Percentiles rank a stretch among this genome's conserved stretches.
Conservation (phyloP, 2,797 vertebrate genomes). For the Apodemus agrarius region DNA sequence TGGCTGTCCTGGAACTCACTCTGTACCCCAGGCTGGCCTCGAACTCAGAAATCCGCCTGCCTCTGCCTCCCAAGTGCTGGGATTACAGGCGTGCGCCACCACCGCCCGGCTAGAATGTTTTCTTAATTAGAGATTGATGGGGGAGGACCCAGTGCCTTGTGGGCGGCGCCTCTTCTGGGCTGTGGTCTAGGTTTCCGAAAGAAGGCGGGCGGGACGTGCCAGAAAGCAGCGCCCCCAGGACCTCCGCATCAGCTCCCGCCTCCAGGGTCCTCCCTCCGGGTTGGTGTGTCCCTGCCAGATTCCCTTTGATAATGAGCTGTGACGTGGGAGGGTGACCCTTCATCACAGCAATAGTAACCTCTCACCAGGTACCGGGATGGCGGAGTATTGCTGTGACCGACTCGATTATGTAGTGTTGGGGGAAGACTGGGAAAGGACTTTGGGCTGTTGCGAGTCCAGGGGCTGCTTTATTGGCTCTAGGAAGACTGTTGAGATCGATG, state of each 20-base stretch:
- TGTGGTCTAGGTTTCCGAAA: neutral
- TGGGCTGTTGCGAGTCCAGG: neutral
- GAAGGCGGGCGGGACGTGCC: neutral
- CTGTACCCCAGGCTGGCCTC: no score
- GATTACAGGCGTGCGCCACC: no score
- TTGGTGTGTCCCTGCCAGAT: neutral
- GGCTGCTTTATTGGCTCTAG: neutral
- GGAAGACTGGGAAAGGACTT: neutral
- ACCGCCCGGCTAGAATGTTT: no score
- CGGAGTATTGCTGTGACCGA: neutral
- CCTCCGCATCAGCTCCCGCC: neutral
- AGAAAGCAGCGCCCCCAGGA: neutral
- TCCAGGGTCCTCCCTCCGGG: neutral
- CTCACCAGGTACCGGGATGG: neutral
- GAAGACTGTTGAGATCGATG: neutral
- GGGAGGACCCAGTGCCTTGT: neutral
- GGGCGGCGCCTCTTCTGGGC: neutral
- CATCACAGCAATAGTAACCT: neutral
- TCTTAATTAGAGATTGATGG: neutral
- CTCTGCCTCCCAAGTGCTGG: no score
- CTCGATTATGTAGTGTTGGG: neutral
- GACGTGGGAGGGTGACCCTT: neutral
- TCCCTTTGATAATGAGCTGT: no score
- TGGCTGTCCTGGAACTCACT: no score
- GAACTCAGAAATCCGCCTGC: no score